Evolutionary conservation across 2,113 vertebrate species (phyloP).

Genomic region (Salvelinus namaycush): DNA sequence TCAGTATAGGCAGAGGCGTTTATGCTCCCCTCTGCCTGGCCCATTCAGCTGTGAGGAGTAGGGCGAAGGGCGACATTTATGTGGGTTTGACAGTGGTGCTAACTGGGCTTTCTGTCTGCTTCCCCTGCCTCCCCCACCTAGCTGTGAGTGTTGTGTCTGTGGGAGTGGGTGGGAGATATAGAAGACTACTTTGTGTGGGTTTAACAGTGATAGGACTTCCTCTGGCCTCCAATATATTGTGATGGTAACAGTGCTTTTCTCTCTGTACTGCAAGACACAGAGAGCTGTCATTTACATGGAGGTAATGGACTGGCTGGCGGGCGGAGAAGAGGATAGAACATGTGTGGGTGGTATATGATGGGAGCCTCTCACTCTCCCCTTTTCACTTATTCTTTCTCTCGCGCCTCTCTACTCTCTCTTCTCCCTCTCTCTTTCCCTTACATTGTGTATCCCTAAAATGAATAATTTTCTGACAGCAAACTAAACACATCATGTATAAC

Average conservation of each 20-base stretch:
- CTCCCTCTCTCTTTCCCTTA: neutral
- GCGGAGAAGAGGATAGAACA: constrained; percentile 70
- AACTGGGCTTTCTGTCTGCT: constrained; percentile 29
- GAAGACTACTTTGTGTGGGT: constrained; percentile 70
- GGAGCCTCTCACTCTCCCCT: constrained; percentile 57
- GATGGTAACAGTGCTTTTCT: constrained; percentile 73
- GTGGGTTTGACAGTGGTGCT: constrained; percentile 9
- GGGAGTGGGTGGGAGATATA: constrained; percentile 64
- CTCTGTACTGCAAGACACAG: constrained; percentile 65
- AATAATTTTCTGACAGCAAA: neutral
- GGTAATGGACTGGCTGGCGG: constrained; percentile 63
- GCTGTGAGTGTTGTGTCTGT: constrained; percentile 46
- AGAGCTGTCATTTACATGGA: constrained; percentile 75
- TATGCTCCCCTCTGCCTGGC: no score
- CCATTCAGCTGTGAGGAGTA: no score
- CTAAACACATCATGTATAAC: neutral
- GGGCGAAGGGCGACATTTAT: no score
- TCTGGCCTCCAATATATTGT: constrained; percentile 41
- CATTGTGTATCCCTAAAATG: neutral
- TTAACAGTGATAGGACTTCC: constrained; percentile 60
- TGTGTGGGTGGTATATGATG: constrained; percentile 68
- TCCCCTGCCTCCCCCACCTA: constrained; percentile 41
- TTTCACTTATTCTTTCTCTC: constrained; percentile 27
- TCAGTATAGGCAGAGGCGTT: no score
- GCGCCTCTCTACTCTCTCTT: neutral